Evolutionary conservation across 2,797 vertebrate genomes (phyloP), one percentile per base, ranked within the genome.

Genomic region (Prunella strophiata): DNA sequence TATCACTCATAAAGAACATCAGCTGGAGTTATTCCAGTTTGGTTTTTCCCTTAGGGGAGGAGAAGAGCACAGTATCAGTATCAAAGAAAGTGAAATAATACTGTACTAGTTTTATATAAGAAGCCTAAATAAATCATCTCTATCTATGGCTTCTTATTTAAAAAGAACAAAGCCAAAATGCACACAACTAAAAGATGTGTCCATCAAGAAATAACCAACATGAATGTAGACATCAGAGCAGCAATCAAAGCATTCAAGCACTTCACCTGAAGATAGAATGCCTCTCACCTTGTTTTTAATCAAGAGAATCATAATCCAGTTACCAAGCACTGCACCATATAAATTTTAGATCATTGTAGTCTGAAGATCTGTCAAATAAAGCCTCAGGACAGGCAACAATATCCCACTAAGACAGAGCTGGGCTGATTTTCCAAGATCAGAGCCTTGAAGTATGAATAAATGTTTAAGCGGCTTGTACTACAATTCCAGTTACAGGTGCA

Each of bases 161-260:
- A 75, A 77, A 86, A 30, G 27, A 7, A 43, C 52, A 65, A 79
- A 45, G 11, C 12, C 11, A 70, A 82, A 79, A 51, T 0, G 0
- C 16, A 67, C 4, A 19, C 8, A 71, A 54, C 7, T 45, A 2
- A 25, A 30, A 80, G 18, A 40, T 14, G 51, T 0, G 0, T 19
- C 7, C 55, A 59, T 32, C 26, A 30, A 75, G 85, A 88, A 72
- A 11, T 25, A 23, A 50, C 15, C 16, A 54, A 42, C 13, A 17
- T 11, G 6, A 58, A 67, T 15, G 15, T 0, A 58, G 21, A n/a
- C 25, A 82, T 36, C 17, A 73, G 5, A 82, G 50, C 42, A 85
- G 26, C 59, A 78, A 47, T 3, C 27, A 58, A 36, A 67, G 48
- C 21, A 48, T 25, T 45, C 45, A 54, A 57, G 26, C 23, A 65